phyloP scores from a whole-genome alignment of 2,888 invertebrate species.

The Anorthoa munda region DNA sequence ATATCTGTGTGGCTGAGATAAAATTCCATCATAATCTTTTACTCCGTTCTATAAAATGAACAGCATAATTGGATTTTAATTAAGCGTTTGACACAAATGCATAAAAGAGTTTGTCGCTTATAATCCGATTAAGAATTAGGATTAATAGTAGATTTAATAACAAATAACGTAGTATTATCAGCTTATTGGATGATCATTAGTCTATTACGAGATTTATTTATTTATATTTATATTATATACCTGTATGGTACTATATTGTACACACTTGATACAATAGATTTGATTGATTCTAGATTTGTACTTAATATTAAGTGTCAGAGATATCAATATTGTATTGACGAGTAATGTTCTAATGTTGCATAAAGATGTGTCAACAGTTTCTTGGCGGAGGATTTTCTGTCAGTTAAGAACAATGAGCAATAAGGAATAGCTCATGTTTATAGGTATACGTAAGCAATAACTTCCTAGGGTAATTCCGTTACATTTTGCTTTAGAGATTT shows the following conservation, averaged over 20 bases:
- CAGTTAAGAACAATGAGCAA: conserved; percentile 54
- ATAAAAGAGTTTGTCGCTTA: conserved; percentile 14
- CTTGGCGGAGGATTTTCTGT: conserved; percentile 55
- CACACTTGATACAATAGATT: no score
- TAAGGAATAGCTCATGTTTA: conserved; percentile 56
- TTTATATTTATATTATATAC: no score
- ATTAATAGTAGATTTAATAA: conserved; percentile 11
- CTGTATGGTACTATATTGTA: no score
- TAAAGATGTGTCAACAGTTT: conserved; percentile 73
- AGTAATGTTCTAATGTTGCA: conserved; percentile 48
- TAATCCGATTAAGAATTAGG: conserved; percentile 25
- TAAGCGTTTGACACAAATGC: conserved; percentile 32
- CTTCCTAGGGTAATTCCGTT: conserved; percentile 39
- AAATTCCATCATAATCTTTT: conserved; percentile 19
- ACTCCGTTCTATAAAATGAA: conserved; percentile 3
- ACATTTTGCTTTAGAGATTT: conserved; percentile 12
- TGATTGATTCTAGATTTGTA: neutral
- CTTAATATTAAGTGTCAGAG: neutral
- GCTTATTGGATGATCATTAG: conserved; percentile 13
- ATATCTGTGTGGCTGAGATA: conserved; percentile 33
- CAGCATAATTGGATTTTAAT: conserved; percentile 44
- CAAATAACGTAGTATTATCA: conserved; percentile 16
- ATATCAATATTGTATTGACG: conserved; percentile 6
- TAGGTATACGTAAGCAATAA: conserved; percentile 43
- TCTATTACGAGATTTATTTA: neutral